phyloP scores from a whole-genome alignment of 2,797 vertebrate genomes.

The Trachurus trachurus region DNA sequence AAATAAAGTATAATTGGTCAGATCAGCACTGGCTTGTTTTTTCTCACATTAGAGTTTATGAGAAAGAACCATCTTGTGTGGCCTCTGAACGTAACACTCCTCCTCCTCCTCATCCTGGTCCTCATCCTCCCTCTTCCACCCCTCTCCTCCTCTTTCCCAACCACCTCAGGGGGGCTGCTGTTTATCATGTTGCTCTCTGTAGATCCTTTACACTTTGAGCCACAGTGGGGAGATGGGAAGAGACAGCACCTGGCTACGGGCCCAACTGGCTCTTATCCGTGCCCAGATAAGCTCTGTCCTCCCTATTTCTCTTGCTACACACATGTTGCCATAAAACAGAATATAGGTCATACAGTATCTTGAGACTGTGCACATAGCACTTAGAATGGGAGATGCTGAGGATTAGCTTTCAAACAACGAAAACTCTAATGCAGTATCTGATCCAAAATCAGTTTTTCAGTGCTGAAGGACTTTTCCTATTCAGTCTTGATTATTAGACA shows the following conservation, averaged over 20 bases:
- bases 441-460: constrained; percentile 13
- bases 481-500: constrained; percentile 8
- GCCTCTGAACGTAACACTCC: constrained; percentile 80
- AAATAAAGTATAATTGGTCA: constrained; percentile 79
- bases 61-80: constrained; percentile 87
- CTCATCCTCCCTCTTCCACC: constrained; percentile 53
- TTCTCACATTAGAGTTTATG: constrained; percentile 86
- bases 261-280: constrained; percentile 73
- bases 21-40: constrained; percentile 78
- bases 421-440: constrained; percentile 38
- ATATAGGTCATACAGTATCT: constrained; percentile 70
- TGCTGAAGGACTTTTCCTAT: constrained; percentile 18
- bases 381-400: constrained; percentile 49
- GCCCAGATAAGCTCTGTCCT: constrained; percentile 77
- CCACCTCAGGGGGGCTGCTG: constrained; percentile 67
- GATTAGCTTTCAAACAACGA: constrained; percentile 56
- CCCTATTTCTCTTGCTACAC: constrained; percentile 59
- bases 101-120: constrained; percentile 57
- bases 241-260: constrained; percentile 73
- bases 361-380: constrained; percentile 53
- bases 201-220: constrained; percentile 64
- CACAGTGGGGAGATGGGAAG: constrained; percentile 66
- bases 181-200: constrained; percentile 81
- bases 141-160: constrained; percentile 24
- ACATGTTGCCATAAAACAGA: constrained; percentile 69